A percentile compares a stretch with the other conserved stretches of the same genome.
phyloP scores from a whole-genome alignment of 2,888 invertebrate genomes.

The Acheta domesticus region DNA sequence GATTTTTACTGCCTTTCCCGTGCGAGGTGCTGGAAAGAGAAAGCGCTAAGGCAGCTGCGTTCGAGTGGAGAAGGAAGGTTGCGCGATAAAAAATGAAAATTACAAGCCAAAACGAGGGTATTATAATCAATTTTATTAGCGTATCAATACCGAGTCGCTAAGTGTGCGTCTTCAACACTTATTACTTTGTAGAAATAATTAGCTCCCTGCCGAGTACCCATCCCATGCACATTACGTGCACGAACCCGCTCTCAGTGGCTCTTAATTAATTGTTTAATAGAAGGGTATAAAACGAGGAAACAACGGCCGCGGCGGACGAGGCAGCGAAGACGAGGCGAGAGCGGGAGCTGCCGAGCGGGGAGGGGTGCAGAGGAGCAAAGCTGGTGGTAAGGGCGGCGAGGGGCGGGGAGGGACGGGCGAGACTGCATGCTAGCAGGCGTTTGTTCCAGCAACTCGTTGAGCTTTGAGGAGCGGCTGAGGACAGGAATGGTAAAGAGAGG shows the following conservation, averaged over 20 bases:
- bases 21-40: neutral
- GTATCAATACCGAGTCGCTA: constrained; percentile 22
- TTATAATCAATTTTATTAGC: constrained; percentile 28
- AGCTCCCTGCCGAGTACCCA: constrained; percentile 20
- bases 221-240: neutral
- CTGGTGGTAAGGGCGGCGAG: neutral
- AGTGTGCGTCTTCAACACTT: constrained; percentile 23
- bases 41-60: neutral
- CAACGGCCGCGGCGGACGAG: neutral
- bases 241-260: neutral
- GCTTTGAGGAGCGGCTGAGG: no score
- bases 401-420: neutral
- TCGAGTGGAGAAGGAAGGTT: neutral
- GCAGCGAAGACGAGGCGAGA: neutral
- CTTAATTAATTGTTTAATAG: constrained; percentile 34
- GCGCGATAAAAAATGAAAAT: constrained; percentile 18
- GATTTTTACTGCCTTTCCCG: constrained; percentile 23
- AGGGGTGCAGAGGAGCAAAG: neutral
- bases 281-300: constrained; percentile 26
- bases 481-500: no score
- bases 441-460: no score
- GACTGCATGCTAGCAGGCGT: neutral
- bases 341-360: neutral
- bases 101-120: constrained; percentile 10
- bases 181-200: constrained; percentile 30